A percentile compares a stretch with the other conserved stretches of the same genome.
These are phyloP conservation scores for Chelonia mydas DNA, from an alignment of 2,797 vertebrate genomes.

Conservation along the genomic window DNA sequence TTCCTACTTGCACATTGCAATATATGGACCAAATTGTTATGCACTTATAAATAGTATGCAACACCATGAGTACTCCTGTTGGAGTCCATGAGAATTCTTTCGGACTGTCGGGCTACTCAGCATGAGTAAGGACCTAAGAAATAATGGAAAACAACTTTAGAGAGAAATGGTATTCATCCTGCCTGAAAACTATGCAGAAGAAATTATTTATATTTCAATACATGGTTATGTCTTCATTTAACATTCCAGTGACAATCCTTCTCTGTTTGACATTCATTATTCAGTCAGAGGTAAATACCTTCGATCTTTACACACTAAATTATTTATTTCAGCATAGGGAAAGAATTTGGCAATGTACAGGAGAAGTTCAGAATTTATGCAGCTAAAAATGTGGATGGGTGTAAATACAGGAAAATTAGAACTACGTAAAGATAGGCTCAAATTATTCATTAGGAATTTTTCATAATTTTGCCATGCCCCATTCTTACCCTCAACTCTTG, in stretches of 20 bases:
- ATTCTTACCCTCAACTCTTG: not conserved
- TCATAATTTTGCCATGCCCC: not conserved
- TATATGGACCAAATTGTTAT: not conserved
- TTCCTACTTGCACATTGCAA: accelerated
- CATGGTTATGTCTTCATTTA: not conserved
- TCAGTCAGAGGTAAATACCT: not conserved
- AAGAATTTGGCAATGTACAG: not conserved
- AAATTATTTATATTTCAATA: not conserved
- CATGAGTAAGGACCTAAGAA: not conserved
- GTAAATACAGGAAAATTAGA: not conserved
- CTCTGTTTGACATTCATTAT: not conserved
- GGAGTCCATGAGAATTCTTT: not conserved
- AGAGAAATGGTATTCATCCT: not conserved
- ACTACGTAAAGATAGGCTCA: not conserved
- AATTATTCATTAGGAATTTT: not conserved
- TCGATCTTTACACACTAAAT: not conserved
- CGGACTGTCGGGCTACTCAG: not conserved
- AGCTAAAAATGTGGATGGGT: not conserved
- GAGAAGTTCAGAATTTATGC: not conserved
- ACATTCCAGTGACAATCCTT: not conserved
- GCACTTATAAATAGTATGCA: not conserved
- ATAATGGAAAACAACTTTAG: not conserved
- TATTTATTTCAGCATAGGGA: not conserved
- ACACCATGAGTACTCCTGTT: not conserved
- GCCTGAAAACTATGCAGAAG: not conserved